These are phyloP conservation scores for Onychostoma macrolepis DNA, from an alignment of 2,113 vertebrate species.

Conservation along the genomic window DNA sequence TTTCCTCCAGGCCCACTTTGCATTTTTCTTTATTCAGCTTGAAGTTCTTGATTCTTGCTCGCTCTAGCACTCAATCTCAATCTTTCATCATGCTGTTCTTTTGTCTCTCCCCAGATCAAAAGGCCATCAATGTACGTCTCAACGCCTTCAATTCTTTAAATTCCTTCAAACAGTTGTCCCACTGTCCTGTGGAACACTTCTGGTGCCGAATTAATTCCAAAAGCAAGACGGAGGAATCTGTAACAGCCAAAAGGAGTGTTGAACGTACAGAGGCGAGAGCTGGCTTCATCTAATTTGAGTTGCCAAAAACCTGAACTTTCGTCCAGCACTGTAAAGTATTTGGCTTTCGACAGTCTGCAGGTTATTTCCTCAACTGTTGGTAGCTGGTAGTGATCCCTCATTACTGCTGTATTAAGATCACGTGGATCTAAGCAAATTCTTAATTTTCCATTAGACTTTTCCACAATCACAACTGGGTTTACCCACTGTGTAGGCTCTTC, in stretches of 20 bases:
- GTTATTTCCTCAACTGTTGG: too few relatives aligned
- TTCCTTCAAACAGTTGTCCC: too few relatives aligned
- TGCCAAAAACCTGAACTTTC: conserved; percentile 53
- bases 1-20: too few relatives aligned
- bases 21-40: too few relatives aligned
- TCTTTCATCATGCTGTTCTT: too few relatives aligned
- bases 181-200: too few relatives aligned
- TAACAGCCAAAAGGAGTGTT: conserved; percentile 43
- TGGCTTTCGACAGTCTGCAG: conserved; percentile 19
- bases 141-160: too few relatives aligned
- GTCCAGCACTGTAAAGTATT: conserved; percentile 47
- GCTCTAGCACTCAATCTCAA: too few relatives aligned
- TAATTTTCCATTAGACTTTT: not conserved
- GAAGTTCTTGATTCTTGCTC: too few relatives aligned
- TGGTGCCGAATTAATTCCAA: conserved; percentile 36
- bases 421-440: not conserved
- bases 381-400: too few relatives aligned
- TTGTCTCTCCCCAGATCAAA: too few relatives aligned
- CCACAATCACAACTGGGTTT: not conserved
- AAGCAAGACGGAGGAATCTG: not conserved
- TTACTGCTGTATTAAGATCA: not conserved
- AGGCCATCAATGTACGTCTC: too few relatives aligned
- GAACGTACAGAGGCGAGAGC: conserved; percentile 39
- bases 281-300: conserved; percentile 46
- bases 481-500: conserved; percentile 33